phyloP scores from a whole-genome alignment of 2,888 invertebrate species.

The Pseudococcus viburni region DNA sequence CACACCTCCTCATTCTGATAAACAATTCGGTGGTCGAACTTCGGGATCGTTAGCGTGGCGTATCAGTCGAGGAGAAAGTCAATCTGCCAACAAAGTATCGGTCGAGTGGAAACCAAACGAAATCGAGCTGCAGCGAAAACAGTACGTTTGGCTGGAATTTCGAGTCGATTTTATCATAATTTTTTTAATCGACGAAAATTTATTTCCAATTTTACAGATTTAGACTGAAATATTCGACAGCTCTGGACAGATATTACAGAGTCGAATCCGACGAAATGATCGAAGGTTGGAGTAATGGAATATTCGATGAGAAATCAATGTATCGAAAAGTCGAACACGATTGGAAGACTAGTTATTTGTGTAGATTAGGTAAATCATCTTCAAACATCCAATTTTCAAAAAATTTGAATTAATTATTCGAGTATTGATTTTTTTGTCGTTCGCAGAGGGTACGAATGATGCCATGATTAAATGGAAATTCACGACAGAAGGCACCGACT shows the following conservation, averaged over 20 bases:
- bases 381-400: not conserved
- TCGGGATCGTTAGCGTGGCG: conserved; percentile 91
- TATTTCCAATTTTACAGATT: conserved; percentile 54
- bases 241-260: conserved; percentile 75
- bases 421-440: conserved; percentile 68
- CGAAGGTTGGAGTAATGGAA: conserved; percentile 81
- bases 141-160: conserved; percentile 10
- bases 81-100: not conserved
- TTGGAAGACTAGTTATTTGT: conserved; percentile 93
- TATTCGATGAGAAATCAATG: conserved; percentile 76
- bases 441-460: conserved; percentile 73
- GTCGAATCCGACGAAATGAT: conserved; percentile 68
- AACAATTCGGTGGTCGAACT: conserved; percentile 82
- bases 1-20: conserved; percentile 71
- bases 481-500: conserved; percentile 73
- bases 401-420: not conserved
- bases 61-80: conserved; percentile 81
- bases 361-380: conserved; percentile 77
- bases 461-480: conserved; percentile 82
- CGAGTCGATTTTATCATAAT: not conserved
- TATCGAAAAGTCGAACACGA: conserved; percentile 90
- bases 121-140: conserved; percentile 64
- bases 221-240: conserved; percentile 73
- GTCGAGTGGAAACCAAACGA: conserved; percentile 67
- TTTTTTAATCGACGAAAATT: not conserved